phyloP scores from a whole-genome alignment of 2,888 invertebrate genomes.

The Himalopsyche anomala region DNA sequence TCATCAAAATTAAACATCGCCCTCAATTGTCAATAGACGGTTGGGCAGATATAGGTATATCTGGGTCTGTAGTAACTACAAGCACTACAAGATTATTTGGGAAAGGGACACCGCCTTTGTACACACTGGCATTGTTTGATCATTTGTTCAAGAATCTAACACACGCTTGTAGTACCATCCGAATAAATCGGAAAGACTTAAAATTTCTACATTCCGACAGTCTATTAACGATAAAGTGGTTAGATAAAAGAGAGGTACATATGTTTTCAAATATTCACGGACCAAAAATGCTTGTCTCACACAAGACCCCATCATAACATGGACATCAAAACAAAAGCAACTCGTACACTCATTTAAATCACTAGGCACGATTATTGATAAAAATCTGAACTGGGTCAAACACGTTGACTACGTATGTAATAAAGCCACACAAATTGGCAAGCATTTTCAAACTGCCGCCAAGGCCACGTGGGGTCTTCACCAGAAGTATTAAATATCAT shows the following conservation, averaged over 20 bases:
- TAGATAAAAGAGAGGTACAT: constrained; percentile 45
- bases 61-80: constrained; percentile 52
- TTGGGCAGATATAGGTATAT: constrained; percentile 45
- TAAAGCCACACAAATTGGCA: too few relatives aligned
- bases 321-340: too few relatives aligned
- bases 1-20: not conserved
- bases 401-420: too few relatives aligned
- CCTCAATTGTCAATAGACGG: too few relatives aligned
- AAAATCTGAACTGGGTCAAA: too few relatives aligned
- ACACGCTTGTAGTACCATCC: constrained; percentile 49
- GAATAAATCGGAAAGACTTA: constrained; percentile 17
- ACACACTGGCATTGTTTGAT: constrained; percentile 45
- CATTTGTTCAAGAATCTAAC: not conserved
- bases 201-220: constrained; percentile 36
- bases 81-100: constrained; percentile 46
- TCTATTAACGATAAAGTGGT: constrained; percentile 41
- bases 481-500: too few relatives aligned
- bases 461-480: too few relatives aligned
- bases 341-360: too few relatives aligned
- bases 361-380: too few relatives aligned
- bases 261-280: constrained; percentile 46
- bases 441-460: too few relatives aligned
- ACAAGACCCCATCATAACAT: too few relatives aligned
- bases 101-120: constrained; percentile 51
- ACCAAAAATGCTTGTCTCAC: not conserved